A percentile compares a stretch with the other conserved stretches of the same genome.
Conservation (phyloP, 1,140 invertebrate genomes). For the Thaumatotibia leucotreta region DNA sequence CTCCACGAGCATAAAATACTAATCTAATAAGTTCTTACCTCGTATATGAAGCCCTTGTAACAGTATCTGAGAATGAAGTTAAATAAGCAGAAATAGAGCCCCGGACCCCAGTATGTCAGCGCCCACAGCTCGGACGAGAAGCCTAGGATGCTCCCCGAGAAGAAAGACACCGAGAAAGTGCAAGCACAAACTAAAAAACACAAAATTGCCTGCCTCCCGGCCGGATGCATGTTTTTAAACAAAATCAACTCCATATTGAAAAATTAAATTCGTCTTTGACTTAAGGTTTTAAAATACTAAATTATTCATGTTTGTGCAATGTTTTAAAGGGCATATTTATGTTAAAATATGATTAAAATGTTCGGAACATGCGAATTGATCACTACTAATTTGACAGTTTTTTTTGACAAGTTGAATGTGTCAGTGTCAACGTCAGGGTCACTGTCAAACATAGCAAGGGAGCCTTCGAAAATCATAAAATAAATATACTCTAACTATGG, state of each 20-base stretch:
- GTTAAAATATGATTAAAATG: neutral
- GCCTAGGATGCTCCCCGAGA: slow-evolving; percentile 70
- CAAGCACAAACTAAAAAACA: slow-evolving; percentile 69
- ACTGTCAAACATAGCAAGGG: neutral
- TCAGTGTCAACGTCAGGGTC: neutral
- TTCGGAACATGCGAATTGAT: neutral
- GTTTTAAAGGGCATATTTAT: neutral
- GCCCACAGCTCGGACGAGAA: slow-evolving; percentile 74
- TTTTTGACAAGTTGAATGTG: neutral
- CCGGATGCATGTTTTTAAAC: slow-evolving; percentile 50
- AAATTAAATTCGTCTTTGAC: neutral
- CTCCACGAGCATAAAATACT: neutral
- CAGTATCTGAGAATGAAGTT: slow-evolving; percentile 77
- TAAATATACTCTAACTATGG: neutral
- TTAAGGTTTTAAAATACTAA: neutral
- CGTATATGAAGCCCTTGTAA: slow-evolving; percentile 74
- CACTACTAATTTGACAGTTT: neutral
- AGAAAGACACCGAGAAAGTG: slow-evolving; percentile 70
- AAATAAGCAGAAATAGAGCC: slow-evolving; percentile 77
- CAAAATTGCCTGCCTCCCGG: slow-evolving; percentile 71
- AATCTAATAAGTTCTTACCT: slow-evolving; percentile 58
- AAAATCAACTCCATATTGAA: neutral
- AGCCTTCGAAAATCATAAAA: neutral
- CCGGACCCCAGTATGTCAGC: slow-evolving; percentile 76
- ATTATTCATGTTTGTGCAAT: neutral